These are phyloP conservation scores for Chrysolina haemoptera DNA, from an alignment of 2,888 invertebrate species.

Conservation along the genomic window DNA sequence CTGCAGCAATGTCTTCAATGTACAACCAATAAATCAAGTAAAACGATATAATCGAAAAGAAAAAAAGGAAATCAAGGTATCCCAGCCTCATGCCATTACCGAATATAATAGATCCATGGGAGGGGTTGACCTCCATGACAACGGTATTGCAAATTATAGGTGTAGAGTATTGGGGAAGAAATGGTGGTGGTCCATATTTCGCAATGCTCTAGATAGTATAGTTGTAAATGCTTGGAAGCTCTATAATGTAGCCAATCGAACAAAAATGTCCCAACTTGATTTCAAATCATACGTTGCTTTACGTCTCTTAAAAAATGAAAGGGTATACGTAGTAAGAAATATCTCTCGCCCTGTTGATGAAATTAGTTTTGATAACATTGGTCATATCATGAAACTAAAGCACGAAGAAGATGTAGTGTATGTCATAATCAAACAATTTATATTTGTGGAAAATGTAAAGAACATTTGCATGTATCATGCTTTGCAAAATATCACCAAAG, in stretches of 20 bases:
- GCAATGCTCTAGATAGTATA: constrained; percentile 47
- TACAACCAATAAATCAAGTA: constrained; percentile 33
- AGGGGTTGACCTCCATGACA: constrained; percentile 35
- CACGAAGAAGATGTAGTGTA: constrained; percentile 36
- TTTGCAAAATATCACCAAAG: constrained; percentile 34
- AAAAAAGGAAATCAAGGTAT: not conserved
- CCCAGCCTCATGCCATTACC: constrained; percentile 33
- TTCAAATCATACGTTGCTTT: constrained; percentile 46
- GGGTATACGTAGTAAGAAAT: constrained; percentile 28
- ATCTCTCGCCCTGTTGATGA: constrained; percentile 21
- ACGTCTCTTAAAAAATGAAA: constrained; percentile 33
- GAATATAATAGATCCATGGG: constrained; percentile 33
- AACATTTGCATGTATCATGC: constrained; percentile 34
- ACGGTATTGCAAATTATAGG: constrained; percentile 50
- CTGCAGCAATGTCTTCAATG: constrained; percentile 26
- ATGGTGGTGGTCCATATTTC: constrained; percentile 55
- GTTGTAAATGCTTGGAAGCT: constrained; percentile 20
- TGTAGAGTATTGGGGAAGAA: constrained; percentile 51
- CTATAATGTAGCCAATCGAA: constrained; percentile 38
- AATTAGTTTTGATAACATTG: constrained; percentile 34
- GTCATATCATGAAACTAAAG: constrained; percentile 31
- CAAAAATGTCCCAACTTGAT: constrained; percentile 49
- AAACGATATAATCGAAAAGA: constrained; percentile 38
- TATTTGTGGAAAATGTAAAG: constrained; percentile 30
- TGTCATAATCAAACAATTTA: constrained; percentile 38